Evolutionary conservation across 2,888 invertebrate genomes (phyloP), one percentile per base, ranked within the genome.

Genomic region (Mycalesis mineus): DNA sequence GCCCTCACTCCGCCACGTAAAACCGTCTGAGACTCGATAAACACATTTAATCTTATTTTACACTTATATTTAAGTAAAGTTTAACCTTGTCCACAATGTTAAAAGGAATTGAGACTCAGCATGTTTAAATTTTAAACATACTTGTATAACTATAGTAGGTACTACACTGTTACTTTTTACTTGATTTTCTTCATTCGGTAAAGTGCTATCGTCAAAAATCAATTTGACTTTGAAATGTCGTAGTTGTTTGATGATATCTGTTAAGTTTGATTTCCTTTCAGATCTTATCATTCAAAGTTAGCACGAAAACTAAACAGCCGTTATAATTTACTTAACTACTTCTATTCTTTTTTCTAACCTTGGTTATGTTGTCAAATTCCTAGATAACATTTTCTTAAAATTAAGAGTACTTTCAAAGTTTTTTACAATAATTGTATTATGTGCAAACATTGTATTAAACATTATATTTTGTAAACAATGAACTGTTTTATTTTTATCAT

Each of bases 1-100:
- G 70, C 75, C 68, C 73, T 61, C 61, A 59, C 64, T 65, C 50
- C 48, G 57, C 64, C 64, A 47, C 48, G 57, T 60, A 58, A 54
- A 58, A 37, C 50, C 31, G 59, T 56, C 57, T 57, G 51, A 55
- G 50, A 59, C 59, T 56, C 58, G 51, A 49, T 49, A 59, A 62
- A 62, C 58, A 63, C 33, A 58, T 61, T 68, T 58, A 51, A 59
- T 61, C 64, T 62, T 57, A 57, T 49, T 57, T 53, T 42, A 62
- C 71, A 69, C 36, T 52, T 48, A 41, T 29, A 29, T 48, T 48
- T 44, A 31, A 52, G 22, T 42, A 52, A 52, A 52, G 29, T 15
- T 29, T 51, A 51, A 51, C 37, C 22, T 49, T 49, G 49, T 39
- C 7, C 33, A 29, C 44, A 44, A 44, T 28, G 8, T 15, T 41